A percentile compares a stretch with the other conserved stretches of the same genome.
These are phyloP conservation scores for Hemiscyllium ocellatum DNA, from an alignment of 2,113 vertebrate species.

Conservation along the genomic window DNA sequence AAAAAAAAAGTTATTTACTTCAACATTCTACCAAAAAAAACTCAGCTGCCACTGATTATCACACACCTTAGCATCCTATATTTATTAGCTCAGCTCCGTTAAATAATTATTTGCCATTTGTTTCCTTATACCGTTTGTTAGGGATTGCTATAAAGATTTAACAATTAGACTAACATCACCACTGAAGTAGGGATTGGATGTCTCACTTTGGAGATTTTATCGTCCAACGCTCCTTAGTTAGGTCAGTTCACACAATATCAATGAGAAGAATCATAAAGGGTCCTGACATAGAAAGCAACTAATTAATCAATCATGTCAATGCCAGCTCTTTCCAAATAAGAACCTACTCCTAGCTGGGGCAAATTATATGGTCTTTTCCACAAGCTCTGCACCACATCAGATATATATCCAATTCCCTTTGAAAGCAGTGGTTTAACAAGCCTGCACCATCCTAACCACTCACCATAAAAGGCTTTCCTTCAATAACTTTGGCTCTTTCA, in stretches of 20 bases:
- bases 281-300: too few species aligned
- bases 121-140: neutral
- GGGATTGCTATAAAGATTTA: neutral
- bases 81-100: neutral
- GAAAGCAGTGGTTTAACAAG: too few species aligned
- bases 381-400: too few species aligned
- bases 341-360: neutral
- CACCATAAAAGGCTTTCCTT: neutral
- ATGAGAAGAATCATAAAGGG: neutral
- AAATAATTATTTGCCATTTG: neutral
- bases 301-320: neutral
- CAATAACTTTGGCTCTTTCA: neutral
- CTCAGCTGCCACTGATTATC: neutral
- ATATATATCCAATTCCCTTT: too few species aligned
- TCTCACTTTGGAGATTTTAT: neutral
- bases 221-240: neutral
- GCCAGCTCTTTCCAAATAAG: neutral
- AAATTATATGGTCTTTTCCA: neutral
- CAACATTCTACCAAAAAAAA: neutral
- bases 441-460: neutral
- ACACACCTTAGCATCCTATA: neutral
- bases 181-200: neutral
- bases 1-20: neutral
- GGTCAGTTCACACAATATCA: neutral
- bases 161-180: neutral